Base-by-base conservation (phyloP, 2,888 invertebrate species). In the Drosophila sordidula region DNA sequence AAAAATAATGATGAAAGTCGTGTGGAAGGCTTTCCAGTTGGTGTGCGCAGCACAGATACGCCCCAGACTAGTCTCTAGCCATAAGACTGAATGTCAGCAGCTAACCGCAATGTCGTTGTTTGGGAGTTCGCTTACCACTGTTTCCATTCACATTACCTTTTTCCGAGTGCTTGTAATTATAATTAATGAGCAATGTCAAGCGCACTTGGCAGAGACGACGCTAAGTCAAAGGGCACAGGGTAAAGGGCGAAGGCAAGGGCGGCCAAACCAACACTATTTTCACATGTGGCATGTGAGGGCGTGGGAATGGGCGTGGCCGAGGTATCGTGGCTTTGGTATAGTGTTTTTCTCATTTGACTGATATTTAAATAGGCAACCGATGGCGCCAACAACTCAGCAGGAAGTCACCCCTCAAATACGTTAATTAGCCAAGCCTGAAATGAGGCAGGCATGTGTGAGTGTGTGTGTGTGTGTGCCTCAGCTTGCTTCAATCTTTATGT, bases 151-250 rank as follows among this genome's bases (percentile, higher is more conserved):
- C 32, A 26, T 16, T 45, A 3, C 29, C 57, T 69, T 74, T 38
- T 66, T 62, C 36, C 58, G 58, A 65, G 59, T 68, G 46, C 70
- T 72, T 72, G 71, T 85, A 81, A 86, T 84, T 87, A 79, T 84
- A 86, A 84, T 84, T 83, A 84, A 86, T 84, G 87, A 84, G 79
- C 66, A 62, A 57, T 62, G 67, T 57, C 86, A 72, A 70, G 64
- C 54, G 63, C 61, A 64, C 68, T 70, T 72, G 42, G 39, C 74
- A 25, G 68, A 34, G 36, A 29, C 46, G 34, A 32, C 38, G 61
- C 42, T 46, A 51, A 57, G 63, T 58, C 61, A 71, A 62, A 61
- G 56, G 62, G 49, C 54, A 38, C 16, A 45, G 47, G 45, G 34
- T 29, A 36, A 56, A 52, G 46, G 29, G 2, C 51, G 32, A 38